phyloP scores from a whole-genome alignment of 2,113 vertebrate species.

The Pyxicephalus adspersus region DNA sequence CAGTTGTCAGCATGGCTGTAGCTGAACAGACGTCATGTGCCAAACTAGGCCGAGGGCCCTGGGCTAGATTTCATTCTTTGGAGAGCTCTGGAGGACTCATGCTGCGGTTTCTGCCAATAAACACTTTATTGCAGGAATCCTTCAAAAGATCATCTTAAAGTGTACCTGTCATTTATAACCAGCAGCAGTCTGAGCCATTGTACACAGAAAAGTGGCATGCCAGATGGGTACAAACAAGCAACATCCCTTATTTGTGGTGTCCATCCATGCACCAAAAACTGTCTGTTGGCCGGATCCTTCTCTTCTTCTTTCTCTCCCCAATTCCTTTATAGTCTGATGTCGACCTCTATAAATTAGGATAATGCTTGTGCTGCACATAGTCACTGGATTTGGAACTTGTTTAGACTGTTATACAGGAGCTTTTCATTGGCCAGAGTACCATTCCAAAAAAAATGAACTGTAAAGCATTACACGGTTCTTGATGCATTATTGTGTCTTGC shows the following conservation, averaged over 20 bases:
- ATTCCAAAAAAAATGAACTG: too few species aligned
- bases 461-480: too few species aligned
- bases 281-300: too few species aligned
- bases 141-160: neutral
- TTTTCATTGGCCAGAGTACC: too few species aligned
- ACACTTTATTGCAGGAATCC: neutral
- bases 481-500: too few species aligned
- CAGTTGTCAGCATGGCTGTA: neutral
- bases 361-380: too few species aligned
- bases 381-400: too few species aligned
- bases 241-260: too few species aligned
- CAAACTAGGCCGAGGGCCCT: neutral
- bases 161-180: neutral
- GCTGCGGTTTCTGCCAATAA: neutral
- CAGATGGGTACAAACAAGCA: neutral
- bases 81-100: neutral
- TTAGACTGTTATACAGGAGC: too few species aligned
- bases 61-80: neutral
- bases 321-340: too few species aligned
- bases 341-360: too few species aligned
- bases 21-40: neutral
- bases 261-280: neutral
- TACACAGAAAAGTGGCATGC: neutral
- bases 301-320: too few species aligned
- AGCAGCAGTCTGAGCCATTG: neutral